Base-by-base conservation (phyloP, 2,113 vertebrate species). In the Pholis gunnellus region DNA sequence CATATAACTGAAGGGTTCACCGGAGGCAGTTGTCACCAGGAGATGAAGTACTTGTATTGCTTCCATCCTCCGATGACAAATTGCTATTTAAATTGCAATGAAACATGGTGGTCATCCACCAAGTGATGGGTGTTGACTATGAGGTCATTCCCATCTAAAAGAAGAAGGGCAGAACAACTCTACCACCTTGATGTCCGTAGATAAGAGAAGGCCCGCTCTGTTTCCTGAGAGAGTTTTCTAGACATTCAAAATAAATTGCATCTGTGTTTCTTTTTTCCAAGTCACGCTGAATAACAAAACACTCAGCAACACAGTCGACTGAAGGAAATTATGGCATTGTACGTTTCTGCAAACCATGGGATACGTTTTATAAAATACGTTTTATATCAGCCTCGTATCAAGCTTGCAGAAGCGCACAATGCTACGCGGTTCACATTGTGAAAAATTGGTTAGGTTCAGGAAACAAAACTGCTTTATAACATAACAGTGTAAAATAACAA, bases 11-110 rank as follows among this genome's bases (percentile, higher is more conserved):
- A 38, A 31, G 36, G 72, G 36, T n/a, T 83, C n/a, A 72, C 65
- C 71, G 29, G 59, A 79, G 79, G 80, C 63, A 54, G 10, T 38
- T 90, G 72, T 87, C 81, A 81, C 48, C 52, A 61, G 50, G 71
- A 88, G 67, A 87, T 60, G 31, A 87, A 78, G 72, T 44, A 46
- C 61, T 59, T 63, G 13, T 74, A 34, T 75, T 69, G 18, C 48
- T 86, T 65, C 59, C 54, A 69, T 84, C 60, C 34, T 74, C 64
- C 22, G 56, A 44, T 69, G 78, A 56, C 50, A 85, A 88, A 88
- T 89, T 79, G 9, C 56, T 82, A 20, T 54, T 10, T 20, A 61
- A 34, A 50, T 67, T 70, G 27, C 54, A 60, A 46, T 60, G 46
- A 42, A 72, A 72, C 0, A 1, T 52, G 46, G 60, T 56, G 64